phyloP scores from a whole-genome alignment of 2,113 vertebrate species.

The Poeciliopsis occidentalis region DNA sequence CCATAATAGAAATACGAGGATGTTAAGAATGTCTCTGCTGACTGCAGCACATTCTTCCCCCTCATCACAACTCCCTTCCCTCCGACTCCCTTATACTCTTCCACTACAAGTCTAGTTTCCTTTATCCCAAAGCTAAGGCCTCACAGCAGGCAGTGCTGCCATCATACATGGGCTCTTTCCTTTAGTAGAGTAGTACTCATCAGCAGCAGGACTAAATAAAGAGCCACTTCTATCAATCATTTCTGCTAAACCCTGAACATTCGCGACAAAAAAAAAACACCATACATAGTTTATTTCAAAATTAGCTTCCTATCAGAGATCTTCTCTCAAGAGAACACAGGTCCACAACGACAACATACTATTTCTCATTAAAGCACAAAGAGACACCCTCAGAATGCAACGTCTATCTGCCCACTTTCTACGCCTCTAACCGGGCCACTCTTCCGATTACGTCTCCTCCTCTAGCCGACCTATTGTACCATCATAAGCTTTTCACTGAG shows the following conservation, averaged over 20 bases:
- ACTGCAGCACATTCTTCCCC: constrained; percentile 46
- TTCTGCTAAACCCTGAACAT: constrained; percentile 45
- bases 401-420: constrained; percentile 24
- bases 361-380: constrained; percentile 45
- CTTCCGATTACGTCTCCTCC: constrained; percentile 30
- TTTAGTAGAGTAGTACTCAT: constrained; percentile 39
- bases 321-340: constrained; percentile 52
- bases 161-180: constrained; percentile 35
- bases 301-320: constrained; percentile 46
- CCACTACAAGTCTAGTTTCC: constrained; percentile 15
- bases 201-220: constrained; percentile 62
- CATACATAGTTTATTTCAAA: constrained; percentile 33
- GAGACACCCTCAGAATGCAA: constrained; percentile 17
- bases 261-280: constrained; percentile 34
- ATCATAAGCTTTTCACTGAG: constrained; percentile 49
- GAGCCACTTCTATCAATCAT: constrained; percentile 38
- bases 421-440: constrained; percentile 25
- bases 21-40: constrained; percentile 42
- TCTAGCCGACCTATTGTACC: constrained; percentile 57
- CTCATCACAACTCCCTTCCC: constrained; percentile 6
- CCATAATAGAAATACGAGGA: constrained; percentile 50
- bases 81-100: constrained; percentile 9
- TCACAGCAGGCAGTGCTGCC: constrained; percentile 47
- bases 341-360: constrained; percentile 59
- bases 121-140: constrained; percentile 64